Percentiles rank a stretch among this genome's conserved stretches.
These are phyloP conservation scores for Patella depressa DNA, from an alignment of 2,888 invertebrate species.

Conservation along the genomic window DNA sequence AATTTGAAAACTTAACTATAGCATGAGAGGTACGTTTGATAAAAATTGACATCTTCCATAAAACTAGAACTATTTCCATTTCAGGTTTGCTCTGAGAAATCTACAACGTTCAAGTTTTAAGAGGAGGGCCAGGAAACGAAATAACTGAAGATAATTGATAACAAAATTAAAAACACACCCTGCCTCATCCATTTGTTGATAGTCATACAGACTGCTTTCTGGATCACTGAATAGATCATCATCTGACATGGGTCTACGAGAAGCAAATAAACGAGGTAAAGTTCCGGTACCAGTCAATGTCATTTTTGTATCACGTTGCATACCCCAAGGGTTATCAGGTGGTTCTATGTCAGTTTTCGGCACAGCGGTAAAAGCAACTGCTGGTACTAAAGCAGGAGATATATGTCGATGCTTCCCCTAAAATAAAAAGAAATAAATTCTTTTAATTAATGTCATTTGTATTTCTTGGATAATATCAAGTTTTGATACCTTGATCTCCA, in stretches of 20 bases:
- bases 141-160: no score
- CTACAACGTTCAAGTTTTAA: no score
- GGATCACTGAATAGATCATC: conserved; percentile 63
- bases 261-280: conserved; percentile 23
- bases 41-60: no score
- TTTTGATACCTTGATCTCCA: no score
- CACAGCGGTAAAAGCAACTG: conserved; percentile 57
- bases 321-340: conserved; percentile 39
- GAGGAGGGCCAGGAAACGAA: no score
- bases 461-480: no score
- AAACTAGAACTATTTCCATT: no score
- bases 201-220: conserved; percentile 66
- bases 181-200: conserved; percentile 62
- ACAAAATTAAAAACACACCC: conserved; percentile 42
- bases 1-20: no score
- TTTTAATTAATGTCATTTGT: background rate
- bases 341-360: conserved; percentile 56
- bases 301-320: conserved; percentile 46
- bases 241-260: conserved; percentile 32
- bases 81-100: no score
- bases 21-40: no score
- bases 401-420: no score
- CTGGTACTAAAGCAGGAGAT: conserved; percentile 53
- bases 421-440: background rate
- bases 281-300: conserved; percentile 36